Evolutionary conservation across 2,888 invertebrate species (phyloP), one percentile per base, ranked within the genome.

Genomic region (Eupithecia centaureata): DNA sequence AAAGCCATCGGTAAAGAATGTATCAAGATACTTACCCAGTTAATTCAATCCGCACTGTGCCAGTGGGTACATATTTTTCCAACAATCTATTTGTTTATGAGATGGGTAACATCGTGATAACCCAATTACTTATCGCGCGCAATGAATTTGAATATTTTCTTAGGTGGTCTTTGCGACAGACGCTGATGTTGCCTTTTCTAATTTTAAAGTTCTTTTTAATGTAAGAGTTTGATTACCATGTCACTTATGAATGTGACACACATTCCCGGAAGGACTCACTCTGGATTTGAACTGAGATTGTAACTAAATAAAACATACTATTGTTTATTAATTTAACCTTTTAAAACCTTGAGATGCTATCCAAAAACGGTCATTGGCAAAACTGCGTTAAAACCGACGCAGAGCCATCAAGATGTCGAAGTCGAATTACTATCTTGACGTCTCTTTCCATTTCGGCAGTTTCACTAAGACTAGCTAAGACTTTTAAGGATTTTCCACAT

Each of bases 31-130:
- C 30, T 25, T 28, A 5, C 5, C 3, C 22, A 65, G 42, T 28
- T 69, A 33, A 0, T 52, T 56, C 3, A 0, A 33, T 22, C 12
- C 58, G 5, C 22, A 42, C 70, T 66, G 63, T 54, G 61, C 1
- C 66, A 61, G 63, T 61, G 42, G 58, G 66, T 70, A 63, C 66
- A 70, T 66, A 66, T 70, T 70, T 70, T 70, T 70, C 63, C 78
- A 78, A 81, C 82, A 82, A 84, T 82, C 79, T 84, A 84, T 86
- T 86, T 86, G 84, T 84, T 85, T 86, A 82, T 82, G 80, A 85
- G 86, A 86, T 87, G 86, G 82, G 82, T 82, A 83, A 79, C 78
- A 75, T 77, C 73, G 69, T 82, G 91, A 91, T 91, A 91, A 90
- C 91, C 91, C 79, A 89, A 86, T 89, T 89, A 67, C 65, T 61